phyloP scores from a whole-genome alignment of 2,113 vertebrate genomes.

The Rhizomys pruinosus region DNA sequence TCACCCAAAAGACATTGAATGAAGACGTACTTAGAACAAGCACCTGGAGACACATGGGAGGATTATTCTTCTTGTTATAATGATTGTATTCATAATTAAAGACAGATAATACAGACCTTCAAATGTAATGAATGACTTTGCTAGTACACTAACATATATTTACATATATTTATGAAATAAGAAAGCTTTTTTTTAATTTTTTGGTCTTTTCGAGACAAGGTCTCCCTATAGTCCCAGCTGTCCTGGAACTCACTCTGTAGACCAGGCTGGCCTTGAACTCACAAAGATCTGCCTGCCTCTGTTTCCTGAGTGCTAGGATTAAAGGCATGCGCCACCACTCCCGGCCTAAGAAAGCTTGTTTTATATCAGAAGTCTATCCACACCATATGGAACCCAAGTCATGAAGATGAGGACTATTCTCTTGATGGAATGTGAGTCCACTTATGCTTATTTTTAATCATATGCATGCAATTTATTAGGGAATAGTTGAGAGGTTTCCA shows the following conservation, averaged over 20 bases:
- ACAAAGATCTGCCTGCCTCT: no score
- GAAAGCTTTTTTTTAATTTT: constrained; percentile 70
- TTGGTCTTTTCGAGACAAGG: no score
- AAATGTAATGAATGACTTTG: background rate
- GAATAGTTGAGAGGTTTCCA: constrained; percentile 71
- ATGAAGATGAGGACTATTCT: background rate
- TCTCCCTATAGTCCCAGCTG: no score
- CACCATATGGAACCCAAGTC: constrained; percentile 42
- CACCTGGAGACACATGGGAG: background rate
- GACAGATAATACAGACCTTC: background rate
- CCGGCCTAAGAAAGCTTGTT: constrained; percentile 68
- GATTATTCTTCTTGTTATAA: background rate
- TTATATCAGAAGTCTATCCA: constrained; percentile 42
- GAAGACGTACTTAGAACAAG: background rate
- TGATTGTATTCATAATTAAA: constrained; percentile 22
- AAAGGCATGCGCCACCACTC: no score
- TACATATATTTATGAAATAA: constrained; percentile 61
- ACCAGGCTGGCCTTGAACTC: no score
- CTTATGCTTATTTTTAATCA: background rate
- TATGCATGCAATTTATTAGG: constrained; percentile 16
- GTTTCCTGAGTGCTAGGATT: no score
- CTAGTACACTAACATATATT: constrained; percentile 61
- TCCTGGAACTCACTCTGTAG: no score
- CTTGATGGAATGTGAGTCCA: background rate
- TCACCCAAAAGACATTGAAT: background rate